A percentile compares a stretch with the other conserved stretches of the same genome.
Conservation (phyloP, 2,888 invertebrate species). For the Ormyrus rosae region DNA sequence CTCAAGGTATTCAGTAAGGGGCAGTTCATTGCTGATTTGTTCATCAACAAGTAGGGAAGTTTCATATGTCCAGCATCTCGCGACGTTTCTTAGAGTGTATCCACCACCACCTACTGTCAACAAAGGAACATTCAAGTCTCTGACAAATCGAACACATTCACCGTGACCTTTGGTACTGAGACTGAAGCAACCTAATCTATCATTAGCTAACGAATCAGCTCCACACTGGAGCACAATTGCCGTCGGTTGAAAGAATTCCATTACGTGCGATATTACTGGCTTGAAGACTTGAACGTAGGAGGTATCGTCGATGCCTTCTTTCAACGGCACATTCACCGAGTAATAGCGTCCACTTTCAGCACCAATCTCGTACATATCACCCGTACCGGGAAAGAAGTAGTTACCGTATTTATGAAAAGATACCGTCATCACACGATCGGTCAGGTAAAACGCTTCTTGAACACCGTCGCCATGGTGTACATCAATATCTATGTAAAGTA, state of each 20-base stretch:
- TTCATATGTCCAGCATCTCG: constrained; percentile 99
- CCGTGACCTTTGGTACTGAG: constrained; percentile 96
- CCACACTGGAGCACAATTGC: constrained; percentile 99
- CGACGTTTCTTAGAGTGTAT: constrained; percentile 97
- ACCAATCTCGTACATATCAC: constrained; percentile 99
- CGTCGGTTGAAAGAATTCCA: constrained; percentile 97
- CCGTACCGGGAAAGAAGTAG: constrained; percentile 98
- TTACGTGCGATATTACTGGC: constrained; percentile 93
- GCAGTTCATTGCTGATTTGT: constrained; percentile 94
- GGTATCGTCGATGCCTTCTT: constrained; percentile 97
- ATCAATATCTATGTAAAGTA: constrained; percentile 98
- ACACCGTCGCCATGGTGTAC: constrained; percentile 99
- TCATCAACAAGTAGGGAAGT: constrained; percentile 96
- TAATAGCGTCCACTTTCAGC: constrained; percentile 97
- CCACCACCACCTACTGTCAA: constrained; percentile 90
- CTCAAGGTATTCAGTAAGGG: constrained; percentile 96
- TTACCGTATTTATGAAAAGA: constrained; percentile 99
- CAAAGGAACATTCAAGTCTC: constrained; percentile 93
- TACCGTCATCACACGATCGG: constrained; percentile 99
- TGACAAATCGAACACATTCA: constrained; percentile 97
- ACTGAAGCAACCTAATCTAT: constrained; percentile 96
- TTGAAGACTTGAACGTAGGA: constrained; percentile 96
- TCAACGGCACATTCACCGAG: constrained; percentile 98
- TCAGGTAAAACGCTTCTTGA: constrained; percentile 98
- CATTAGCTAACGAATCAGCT: constrained; percentile 97